Percentiles rank a stretch among this genome's conserved stretches.
Evolutionary conservation across 2,797 vertebrate genomes (phyloP).

Genomic region (Myoxocephalus aenaeus): DNA sequence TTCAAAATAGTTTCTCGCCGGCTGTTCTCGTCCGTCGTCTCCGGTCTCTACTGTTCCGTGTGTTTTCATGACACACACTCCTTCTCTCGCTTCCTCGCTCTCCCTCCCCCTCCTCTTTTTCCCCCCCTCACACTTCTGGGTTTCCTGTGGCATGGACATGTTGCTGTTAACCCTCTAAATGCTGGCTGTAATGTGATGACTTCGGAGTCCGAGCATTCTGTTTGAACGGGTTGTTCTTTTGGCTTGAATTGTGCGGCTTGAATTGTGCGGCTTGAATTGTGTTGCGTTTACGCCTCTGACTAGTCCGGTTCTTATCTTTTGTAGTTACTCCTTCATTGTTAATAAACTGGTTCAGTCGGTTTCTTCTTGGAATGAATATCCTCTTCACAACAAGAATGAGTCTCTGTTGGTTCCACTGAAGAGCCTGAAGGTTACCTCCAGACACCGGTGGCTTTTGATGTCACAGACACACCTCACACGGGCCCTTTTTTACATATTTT

Average conservation of each 20-base stretch:
- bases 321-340: conserved; percentile 2
- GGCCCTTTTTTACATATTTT: background rate
- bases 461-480: conserved; percentile 27
- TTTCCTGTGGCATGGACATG: conserved; percentile 72
- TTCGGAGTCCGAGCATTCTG: conserved; percentile 22
- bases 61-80: conserved; percentile 47
- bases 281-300: background rate
- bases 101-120: conserved; percentile 15
- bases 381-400: background rate
- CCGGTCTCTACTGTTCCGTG: conserved; percentile 39
- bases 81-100: conserved; percentile 44
- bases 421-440: conserved; percentile 38
- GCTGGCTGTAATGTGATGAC: conserved; percentile 60
- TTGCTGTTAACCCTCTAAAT: conserved; percentile 80
- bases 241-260: no score
- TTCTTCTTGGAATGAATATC: conserved; percentile 21
- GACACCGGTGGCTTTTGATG: background rate
- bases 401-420: accelerated
- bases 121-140: conserved; percentile 43
- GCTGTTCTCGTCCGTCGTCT: conserved; percentile 39
- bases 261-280: no score
- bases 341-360: conserved; percentile 17
- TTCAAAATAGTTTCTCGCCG: background rate
- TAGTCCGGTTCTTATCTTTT: background rate
- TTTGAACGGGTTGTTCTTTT: background rate